phyloP scores from a whole-genome alignment of 2,888 invertebrate genomes.

The Dinocampus coccinellae region DNA sequence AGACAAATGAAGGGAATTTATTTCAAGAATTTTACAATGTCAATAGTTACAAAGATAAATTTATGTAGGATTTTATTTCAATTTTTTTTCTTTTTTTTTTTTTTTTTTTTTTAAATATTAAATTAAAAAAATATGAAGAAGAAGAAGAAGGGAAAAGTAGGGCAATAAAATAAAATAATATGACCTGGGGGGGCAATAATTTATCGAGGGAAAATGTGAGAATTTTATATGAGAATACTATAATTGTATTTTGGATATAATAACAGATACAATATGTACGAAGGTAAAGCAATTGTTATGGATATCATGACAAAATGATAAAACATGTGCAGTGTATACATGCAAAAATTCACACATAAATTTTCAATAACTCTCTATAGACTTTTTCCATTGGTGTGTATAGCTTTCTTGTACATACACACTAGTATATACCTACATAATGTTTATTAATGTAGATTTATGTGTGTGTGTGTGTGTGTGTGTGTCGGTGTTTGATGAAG shows the following conservation, averaged over 20 bases:
- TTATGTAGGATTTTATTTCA: too few relatives aligned
- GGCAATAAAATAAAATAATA: too few relatives aligned
- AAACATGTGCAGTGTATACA: constrained; percentile 49
- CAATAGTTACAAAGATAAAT: neutral
- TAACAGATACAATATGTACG: constrained; percentile 63
- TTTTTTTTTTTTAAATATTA: constrained; percentile 22
- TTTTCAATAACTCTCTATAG: constrained; percentile 37
- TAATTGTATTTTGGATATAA: constrained; percentile 47
- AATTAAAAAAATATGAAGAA: too few relatives aligned
- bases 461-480: neutral
- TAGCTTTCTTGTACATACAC: neutral
- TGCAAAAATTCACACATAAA: constrained; percentile 58
- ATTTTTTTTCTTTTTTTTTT: too few relatives aligned
- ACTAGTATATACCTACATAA: neutral
- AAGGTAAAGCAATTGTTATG: constrained; percentile 65
- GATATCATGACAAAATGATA: constrained; percentile 39
- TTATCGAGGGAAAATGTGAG: too few relatives aligned
- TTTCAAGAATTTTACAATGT: neutral
- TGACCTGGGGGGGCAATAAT: too few relatives aligned
- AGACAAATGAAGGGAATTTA: neutral
- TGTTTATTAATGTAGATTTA: neutral
- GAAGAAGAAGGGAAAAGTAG: too few relatives aligned
- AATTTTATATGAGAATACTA: too few relatives aligned
- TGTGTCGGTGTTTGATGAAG: neutral
- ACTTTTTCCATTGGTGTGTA: neutral